Base-by-base conservation (phyloP, 2,797 vertebrate genomes). In the Cirrhinus molitorella region DNA sequence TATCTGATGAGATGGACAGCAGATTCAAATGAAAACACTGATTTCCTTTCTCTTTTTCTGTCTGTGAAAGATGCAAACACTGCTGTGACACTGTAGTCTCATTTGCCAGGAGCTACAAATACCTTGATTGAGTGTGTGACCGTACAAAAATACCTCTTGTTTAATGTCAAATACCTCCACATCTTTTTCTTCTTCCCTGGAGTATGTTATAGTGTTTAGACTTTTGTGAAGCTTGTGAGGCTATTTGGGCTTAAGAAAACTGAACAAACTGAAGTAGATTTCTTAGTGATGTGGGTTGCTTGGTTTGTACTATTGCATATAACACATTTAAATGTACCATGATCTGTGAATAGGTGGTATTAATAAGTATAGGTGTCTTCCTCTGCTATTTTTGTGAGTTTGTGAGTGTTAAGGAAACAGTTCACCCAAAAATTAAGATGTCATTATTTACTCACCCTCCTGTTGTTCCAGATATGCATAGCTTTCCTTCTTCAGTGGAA, bases 21-120 rank as follows among this genome's bases (percentile, higher is more conserved):
- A 86, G 75, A 70, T 78, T 87, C 76, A 87, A 83, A 88, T 67
- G 55, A 85, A 87, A 88, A 82, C 83, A 79, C 55, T 67, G 76
- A 84, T 59, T 70, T 71, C 71, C 37, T 68, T 31, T 19, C 59
- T 45, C 70, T n/a, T 34, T 65, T 59, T 49, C 80, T 79, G 72
- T 70, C 71, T 75, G 49, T 59, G 86, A 84, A 75, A 76, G 81
- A 83, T 67, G 73, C 74, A 78, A 80, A 63, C 79, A 78, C 47
- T 45, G 67, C 55, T 40, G 31, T 81, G 72, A 66, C 72, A 75
- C 55, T 67, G 80, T 76, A 68, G 78, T 81, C 47, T 85, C 28
- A 67, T 85, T 84, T 74, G 65, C 40, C 85, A 81, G 78, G 34
- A 85, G 66, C 68, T 74, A 83, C 80, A 87, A 85, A 51, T 73